A percentile compares a stretch with the other conserved stretches of the same genome.
These are phyloP conservation scores for Julus scandinavius DNA, from an alignment of 2,888 invertebrate species.

Conservation along the genomic window DNA sequence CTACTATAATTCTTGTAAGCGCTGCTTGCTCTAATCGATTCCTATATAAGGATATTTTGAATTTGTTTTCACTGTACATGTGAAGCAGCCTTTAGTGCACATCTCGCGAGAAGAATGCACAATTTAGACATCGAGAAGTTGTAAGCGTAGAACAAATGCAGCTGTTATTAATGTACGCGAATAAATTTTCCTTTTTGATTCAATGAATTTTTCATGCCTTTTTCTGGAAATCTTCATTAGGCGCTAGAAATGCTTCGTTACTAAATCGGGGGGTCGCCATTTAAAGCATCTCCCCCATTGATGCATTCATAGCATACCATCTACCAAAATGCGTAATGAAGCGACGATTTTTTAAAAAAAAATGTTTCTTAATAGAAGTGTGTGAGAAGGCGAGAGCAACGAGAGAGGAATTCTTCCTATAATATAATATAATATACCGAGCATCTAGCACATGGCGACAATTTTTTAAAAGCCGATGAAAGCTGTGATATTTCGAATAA, in stretches of 20 bases:
- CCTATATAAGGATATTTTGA: too few species aligned
- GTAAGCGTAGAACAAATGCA: neutral
- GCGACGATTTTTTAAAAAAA: neutral
- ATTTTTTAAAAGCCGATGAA: neutral
- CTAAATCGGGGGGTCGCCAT: neutral
- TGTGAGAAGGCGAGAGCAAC: neutral
- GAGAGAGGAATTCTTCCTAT: neutral
- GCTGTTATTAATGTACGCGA: neutral
- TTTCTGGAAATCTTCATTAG: neutral
- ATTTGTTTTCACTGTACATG: too few species aligned
- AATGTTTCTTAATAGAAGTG: too few species aligned
- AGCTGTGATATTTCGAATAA: constrained; percentile 4
- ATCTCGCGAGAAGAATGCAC: too few species aligned
- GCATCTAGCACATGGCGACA: neutral
- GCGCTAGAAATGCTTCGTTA: neutral
- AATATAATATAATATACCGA: neutral
- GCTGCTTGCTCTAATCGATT: too few species aligned
- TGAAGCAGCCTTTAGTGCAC: too few species aligned
- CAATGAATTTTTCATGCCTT: neutral
- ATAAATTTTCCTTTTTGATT: constrained; percentile 16
- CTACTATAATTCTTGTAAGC: too few species aligned
- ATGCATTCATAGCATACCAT: constrained; percentile 1
- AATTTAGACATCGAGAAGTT: too few species aligned
- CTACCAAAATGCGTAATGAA: neutral
- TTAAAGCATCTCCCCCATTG: neutral